Evolutionary conservation across 2,113 vertebrate genomes (phyloP).

Genomic region (Pandion haliaetus): DNA sequence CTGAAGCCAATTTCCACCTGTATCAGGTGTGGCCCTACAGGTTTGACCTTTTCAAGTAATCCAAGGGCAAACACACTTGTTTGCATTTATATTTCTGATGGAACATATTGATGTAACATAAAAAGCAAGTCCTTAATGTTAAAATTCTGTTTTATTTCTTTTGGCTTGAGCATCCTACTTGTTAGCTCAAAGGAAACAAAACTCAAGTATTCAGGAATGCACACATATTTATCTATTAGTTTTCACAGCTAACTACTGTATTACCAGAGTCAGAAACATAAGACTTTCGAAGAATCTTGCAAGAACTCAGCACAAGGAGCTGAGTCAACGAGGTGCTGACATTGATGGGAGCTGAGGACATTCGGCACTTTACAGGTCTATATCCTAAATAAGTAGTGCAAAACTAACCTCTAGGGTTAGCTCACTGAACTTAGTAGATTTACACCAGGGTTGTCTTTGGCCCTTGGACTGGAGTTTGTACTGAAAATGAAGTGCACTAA

Average conservation of each 20-base stretch:
- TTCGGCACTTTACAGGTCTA: background rate
- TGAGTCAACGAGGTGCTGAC: background rate
- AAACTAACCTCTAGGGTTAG: background rate
- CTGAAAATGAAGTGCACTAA: background rate
- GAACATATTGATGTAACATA: background rate
- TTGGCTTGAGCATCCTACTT: background rate
- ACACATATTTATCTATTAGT: background rate
- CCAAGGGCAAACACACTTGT: background rate
- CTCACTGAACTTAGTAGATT: background rate
- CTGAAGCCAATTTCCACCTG: background rate
- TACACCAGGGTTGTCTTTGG: background rate
- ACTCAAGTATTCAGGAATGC: background rate
- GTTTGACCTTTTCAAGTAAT: background rate
- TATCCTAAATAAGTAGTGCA: background rate
- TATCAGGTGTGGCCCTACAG: background rate
- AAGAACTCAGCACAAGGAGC: background rate
- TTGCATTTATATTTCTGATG: background rate
- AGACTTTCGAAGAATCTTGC: background rate
- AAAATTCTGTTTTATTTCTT: background rate
- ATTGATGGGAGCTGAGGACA: background rate
- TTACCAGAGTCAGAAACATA: background rate
- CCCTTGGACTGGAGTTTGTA: background rate
- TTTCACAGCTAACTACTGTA: background rate
- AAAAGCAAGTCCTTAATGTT: background rate
- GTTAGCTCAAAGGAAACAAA: conserved; percentile 4